Evolutionary conservation across 1,140 invertebrate species (phyloP).

Genomic region (Leptinotarsa defecta): DNA sequence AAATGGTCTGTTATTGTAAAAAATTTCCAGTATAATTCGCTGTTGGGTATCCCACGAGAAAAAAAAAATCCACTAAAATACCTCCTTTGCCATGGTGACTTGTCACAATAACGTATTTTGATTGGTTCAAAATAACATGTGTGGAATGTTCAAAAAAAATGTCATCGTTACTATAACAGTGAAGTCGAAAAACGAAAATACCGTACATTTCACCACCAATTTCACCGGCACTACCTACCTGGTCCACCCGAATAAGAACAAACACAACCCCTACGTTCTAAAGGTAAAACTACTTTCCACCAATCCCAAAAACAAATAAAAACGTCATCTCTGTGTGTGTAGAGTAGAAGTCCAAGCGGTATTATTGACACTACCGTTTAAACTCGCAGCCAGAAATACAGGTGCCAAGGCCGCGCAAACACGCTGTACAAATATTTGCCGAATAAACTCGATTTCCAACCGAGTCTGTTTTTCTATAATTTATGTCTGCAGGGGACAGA

Average conservation of each 20-base stretch:
- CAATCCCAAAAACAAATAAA: slow-evolving; percentile 5
- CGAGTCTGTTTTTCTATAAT: background rate
- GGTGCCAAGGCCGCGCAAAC: slow-evolving; percentile 22
- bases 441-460: slow-evolving; percentile 13
- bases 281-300: background rate
- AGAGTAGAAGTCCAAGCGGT: background rate
- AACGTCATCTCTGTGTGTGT: background rate
- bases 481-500: background rate
- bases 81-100: no score
- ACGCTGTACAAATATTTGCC: slow-evolving; percentile 22
- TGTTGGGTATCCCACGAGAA: no score
- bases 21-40: no score
- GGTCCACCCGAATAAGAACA: background rate
- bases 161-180: no score
- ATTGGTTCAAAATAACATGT: no score
- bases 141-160: no score
- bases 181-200: no score
- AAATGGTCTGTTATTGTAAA: no score
- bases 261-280: background rate
- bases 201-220: no score
- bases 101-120: no score
- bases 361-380: slow-evolving; percentile 18
- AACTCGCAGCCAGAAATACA: slow-evolving; percentile 18
- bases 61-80: no score
- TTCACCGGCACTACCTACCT: background rate